A percentile compares a stretch with the other conserved stretches of the same genome.
Evolutionary conservation across 2,113 vertebrate species (phyloP).

Genomic region (Neopipo cinnamomea): DNA sequence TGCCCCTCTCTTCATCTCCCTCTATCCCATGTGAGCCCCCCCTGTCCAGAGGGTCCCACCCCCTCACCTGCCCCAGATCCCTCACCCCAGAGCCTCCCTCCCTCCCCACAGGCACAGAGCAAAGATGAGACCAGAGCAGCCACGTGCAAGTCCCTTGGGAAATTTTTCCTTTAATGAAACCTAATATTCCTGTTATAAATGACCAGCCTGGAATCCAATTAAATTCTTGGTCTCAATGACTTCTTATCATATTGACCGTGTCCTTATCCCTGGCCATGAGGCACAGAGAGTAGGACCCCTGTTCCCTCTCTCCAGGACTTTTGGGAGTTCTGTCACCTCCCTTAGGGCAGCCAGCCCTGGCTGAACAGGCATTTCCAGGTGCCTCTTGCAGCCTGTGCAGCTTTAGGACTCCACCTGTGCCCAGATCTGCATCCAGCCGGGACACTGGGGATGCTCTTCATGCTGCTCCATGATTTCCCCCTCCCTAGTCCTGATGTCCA

Average conservation of each 20-base stretch:
- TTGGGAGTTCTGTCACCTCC: background rate
- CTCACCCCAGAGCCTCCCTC: background rate
- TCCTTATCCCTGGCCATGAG: background rate
- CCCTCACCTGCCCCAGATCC: background rate
- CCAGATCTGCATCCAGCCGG: background rate
- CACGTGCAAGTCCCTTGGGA: background rate
- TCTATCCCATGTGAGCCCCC: background rate
- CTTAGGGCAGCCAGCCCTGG: background rate
- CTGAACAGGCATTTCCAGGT: background rate
- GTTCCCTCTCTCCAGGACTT: background rate
- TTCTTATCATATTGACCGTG: background rate
- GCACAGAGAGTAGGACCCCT: background rate
- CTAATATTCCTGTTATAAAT: background rate
- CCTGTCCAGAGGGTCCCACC: background rate
- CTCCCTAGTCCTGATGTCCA: background rate
- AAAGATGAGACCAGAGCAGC: background rate
- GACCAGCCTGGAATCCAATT: background rate
- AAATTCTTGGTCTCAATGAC: background rate
- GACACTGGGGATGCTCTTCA: background rate
- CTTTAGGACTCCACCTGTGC: background rate
- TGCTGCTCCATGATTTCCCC: fast-evolving
- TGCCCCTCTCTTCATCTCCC: background rate
- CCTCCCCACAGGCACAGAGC: no score
- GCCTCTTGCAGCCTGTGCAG: background rate
- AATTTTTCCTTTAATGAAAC: background rate